Evolutionary conservation across 2,797 vertebrate species (phyloP), one percentile per base, ranked within the genome.

Genomic region (Phataginus tetradactyla): DNA sequence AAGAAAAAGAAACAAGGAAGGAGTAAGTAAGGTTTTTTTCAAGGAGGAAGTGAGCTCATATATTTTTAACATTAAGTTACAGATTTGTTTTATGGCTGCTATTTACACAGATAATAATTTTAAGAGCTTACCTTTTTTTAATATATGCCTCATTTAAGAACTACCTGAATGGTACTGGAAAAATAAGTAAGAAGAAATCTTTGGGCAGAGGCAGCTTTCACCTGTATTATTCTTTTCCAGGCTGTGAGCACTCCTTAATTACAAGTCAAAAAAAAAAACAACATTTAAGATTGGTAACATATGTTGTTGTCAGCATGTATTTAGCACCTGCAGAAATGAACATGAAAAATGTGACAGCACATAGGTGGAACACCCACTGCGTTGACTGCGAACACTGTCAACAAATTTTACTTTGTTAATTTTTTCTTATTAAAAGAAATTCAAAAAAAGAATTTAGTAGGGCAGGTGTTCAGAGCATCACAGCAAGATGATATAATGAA

Each of bases 261-360:
- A 98, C 29, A 84, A 98, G 97, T 97, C 49, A 84, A 92, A 98
- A 90, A 98, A 96, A 93, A 97, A 96, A 97, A 93, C 87, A 96
- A 87, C 97, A 71, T 98, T 98, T 98, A 98, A 98, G 98, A 98
- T 96, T 98, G 97, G 98, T 98, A 99, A 98, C 99, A 99, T 98
- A 98, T 99, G 99, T 98, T 99, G 98, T 98, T 99, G 99, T 98
- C 98, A 99, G 98, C 98, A 96, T 97, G 98, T 97, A 98, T 98
- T 99, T 99, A 99, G 97, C 98, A 99, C 99, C 99, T 99, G 99
- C 98, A 99, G 98, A 98, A 99, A 98, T 98, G 98, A 98, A 90
- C 98, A 98, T 79, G 96, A 97, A 92, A 97, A 97, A 98, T 97
- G 98, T 98, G 98, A 98, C 98, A 98, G 98, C 97, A 13, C 98